These are phyloP conservation scores for Sphinx pinastri DNA, from an alignment of 2,888 invertebrate species.

Conservation along the genomic window DNA sequence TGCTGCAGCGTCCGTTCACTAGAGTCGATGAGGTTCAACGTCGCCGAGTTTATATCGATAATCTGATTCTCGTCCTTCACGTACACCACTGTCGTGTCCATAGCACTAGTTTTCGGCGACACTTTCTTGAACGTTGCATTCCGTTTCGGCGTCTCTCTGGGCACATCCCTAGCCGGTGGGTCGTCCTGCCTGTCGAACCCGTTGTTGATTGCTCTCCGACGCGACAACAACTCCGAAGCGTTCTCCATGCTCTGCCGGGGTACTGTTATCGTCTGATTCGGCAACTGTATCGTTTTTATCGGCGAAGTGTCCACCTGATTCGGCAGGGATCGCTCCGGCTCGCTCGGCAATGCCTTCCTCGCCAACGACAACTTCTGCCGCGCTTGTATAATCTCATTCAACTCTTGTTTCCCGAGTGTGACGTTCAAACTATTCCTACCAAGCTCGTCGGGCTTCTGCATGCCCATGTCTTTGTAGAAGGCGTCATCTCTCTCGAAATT, in stretches of 20 bases:
- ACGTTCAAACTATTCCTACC: slow-evolving; percentile 69
- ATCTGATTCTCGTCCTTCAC: slow-evolving; percentile 67
- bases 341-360: slow-evolving; percentile 68
- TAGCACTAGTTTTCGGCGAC: slow-evolving; percentile 59
- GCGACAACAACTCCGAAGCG: slow-evolving; percentile 70
- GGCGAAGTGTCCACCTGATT: slow-evolving; percentile 60
- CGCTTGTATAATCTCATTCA: slow-evolving; percentile 78
- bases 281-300: slow-evolving; percentile 71
- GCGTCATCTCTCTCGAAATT: slow-evolving; percentile 75
- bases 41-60: slow-evolving; percentile 78
- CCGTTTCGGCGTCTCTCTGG: slow-evolving; percentile 67
- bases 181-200: slow-evolving; percentile 62
- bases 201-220: slow-evolving; percentile 65
- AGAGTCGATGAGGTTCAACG: slow-evolving; percentile 68
- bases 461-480: slow-evolving; percentile 72
- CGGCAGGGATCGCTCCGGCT: slow-evolving; percentile 57
- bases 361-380: slow-evolving; percentile 75
- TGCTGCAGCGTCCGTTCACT: slow-evolving; percentile 58
- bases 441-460: slow-evolving; percentile 59
- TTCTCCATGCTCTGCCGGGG: slow-evolving; percentile 74
- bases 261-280: slow-evolving; percentile 75
- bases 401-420: slow-evolving; percentile 74
- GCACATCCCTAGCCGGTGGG: slow-evolving; percentile 57
- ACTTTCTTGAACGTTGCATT: slow-evolving; percentile 73
- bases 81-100: slow-evolving; percentile 71